phyloP scores from a whole-genome alignment of 2,888 invertebrate genomes.

The Hemistola chrysoprasaria region DNA sequence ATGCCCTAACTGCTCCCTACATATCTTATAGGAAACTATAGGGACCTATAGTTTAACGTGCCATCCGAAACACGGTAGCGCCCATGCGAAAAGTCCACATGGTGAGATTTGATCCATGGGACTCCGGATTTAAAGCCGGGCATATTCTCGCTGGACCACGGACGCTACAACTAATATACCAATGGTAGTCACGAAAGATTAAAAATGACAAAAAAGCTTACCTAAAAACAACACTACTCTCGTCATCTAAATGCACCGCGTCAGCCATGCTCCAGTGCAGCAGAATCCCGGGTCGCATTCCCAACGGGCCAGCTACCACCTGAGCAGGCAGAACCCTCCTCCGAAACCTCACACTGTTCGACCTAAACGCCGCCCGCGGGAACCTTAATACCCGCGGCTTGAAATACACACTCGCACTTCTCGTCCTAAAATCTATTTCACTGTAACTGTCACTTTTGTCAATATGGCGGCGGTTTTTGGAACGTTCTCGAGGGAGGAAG shows the following conservation, averaged over 20 bases:
- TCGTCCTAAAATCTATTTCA: slow-evolving; percentile 40
- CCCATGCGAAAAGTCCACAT: no score
- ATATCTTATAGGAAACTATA: no score
- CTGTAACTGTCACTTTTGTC: slow-evolving; percentile 25
- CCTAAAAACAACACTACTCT: slow-evolving; percentile 76
- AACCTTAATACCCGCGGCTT: slow-evolving; percentile 55
- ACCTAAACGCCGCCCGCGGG: slow-evolving; percentile 49
- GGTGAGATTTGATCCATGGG: no score
- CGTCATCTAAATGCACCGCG: slow-evolving; percentile 58
- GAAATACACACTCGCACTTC: slow-evolving; percentile 56
- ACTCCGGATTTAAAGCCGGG: no score
- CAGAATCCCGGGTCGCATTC: slow-evolving; percentile 46
- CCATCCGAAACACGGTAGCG: no score
- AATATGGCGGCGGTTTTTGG: slow-evolving; percentile 44
- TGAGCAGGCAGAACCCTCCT: slow-evolving; percentile 57
- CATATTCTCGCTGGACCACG: no score
- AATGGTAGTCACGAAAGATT: background rate
- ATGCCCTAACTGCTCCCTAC: no score
- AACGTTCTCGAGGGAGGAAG: slow-evolving; percentile 62
- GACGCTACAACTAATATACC: no score
- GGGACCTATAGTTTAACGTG: no score
- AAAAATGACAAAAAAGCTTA: slow-evolving; percentile 38
- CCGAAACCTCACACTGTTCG: slow-evolving; percentile 48
- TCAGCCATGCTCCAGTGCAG: slow-evolving; percentile 69
- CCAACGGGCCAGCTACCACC: slow-evolving; percentile 63